phyloP scores from a whole-genome alignment of 35 echinoderm and acorn worm species.

The Stichopus chloronotus region DNA sequence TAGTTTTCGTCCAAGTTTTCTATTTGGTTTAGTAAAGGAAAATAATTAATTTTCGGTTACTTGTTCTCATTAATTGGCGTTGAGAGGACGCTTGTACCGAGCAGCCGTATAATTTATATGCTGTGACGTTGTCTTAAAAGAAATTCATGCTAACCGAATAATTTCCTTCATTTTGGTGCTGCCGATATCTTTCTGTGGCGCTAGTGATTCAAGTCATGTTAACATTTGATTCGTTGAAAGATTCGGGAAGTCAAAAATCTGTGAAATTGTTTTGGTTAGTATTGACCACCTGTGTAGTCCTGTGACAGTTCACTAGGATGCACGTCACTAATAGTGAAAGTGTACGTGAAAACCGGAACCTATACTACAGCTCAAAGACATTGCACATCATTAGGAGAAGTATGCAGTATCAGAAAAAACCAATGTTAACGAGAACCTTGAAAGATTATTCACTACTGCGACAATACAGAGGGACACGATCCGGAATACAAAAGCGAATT shows the following conservation, averaged over 20 bases:
- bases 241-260: background rate
- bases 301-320: conserved; percentile 32
- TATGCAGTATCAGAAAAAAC: background rate
- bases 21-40: no score
- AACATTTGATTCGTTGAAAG: background rate
- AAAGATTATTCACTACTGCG: conserved; percentile 19
- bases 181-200: background rate
- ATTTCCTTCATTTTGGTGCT: conserved; percentile 7
- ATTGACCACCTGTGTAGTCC: background rate
- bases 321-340: conserved; percentile 1
- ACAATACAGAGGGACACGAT: background rate
- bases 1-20: no score
- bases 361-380: conserved; percentile 31
- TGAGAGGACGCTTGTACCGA: no score
- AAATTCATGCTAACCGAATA: background rate
- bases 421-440: conserved; percentile 13
- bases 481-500: background rate
- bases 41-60: no score
- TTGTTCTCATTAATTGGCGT: no score
- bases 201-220: background rate
- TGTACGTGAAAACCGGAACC: background rate
- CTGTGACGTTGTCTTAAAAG: background rate
- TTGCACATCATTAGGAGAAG: background rate
- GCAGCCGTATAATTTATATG: no score
- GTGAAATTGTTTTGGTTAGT: background rate